Base-by-base conservation (phyloP, 2,797 vertebrate genomes). In the Serranus cabrilla region DNA sequence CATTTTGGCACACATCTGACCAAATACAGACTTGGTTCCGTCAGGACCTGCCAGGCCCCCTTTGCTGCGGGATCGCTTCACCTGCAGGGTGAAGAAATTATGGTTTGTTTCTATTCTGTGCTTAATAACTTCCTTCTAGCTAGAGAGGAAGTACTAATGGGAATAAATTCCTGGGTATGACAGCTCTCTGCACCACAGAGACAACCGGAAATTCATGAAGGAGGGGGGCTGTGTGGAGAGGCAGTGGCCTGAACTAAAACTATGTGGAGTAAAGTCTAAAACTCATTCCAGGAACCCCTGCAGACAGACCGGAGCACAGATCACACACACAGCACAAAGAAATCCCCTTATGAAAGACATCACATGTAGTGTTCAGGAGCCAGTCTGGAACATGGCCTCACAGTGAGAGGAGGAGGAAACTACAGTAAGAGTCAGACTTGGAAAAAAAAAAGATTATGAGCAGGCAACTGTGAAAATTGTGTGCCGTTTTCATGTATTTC, bases 1-100 rank as follows among this genome's bases (percentile, higher is more conserved):
- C 98, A 99, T 99, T 92, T 97, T 99, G 54, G 98, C 95, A 84
- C 98, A 99, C 98, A 99, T 99, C 92, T 99, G 98, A 66, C 98
- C 98, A 84, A 99, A 99, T 27, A 99, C 98, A 13, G 98, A 99
- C 94, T 99, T 99, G 16, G 98, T 99, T 68, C 98, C 98, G 14
- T 99, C 98, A 0, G 98, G 98, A 58, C 98, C 98, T 0, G 98
- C 98, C 61, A 99, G 93, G n/a, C 98, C 98, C 7, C 98, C 98
- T 96, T 99, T 99, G 90, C 98, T 99, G 31, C 98, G 96, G 1
- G 98, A 99, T n/a, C 98, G 97, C 83, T 99, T 99, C 61, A 99
- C 98, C 98, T 99, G 68, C 42, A 63, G 56, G 60, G 42, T 1
- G 37, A 2, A 21, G 13, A 14, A n/a, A 65, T 60, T 27, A 49